Conservation (phyloP, 1,140 invertebrate genomes). For the Caenorhabditis brenneri region DNA sequence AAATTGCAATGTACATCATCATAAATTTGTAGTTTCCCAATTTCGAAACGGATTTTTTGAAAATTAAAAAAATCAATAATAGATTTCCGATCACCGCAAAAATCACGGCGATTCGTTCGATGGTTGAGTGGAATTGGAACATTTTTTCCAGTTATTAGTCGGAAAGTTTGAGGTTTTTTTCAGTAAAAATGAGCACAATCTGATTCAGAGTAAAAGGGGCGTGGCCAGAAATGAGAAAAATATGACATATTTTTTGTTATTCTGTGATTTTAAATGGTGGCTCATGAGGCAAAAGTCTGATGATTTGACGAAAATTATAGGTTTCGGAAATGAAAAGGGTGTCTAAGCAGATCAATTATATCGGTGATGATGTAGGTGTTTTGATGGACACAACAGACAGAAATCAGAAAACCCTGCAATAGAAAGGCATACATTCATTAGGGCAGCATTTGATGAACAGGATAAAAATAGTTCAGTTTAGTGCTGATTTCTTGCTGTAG, state of each 20-base stretch:
- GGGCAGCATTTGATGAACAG: too few relatives aligned
- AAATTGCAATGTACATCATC: not conserved
- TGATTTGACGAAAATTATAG: too few relatives aligned
- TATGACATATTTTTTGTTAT: not conserved
- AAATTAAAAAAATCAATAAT: not conserved
- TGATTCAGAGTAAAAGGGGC: not conserved
- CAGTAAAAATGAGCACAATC: not conserved
- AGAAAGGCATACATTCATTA: too few relatives aligned
- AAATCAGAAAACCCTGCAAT: too few relatives aligned
- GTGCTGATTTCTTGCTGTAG: too few relatives aligned
- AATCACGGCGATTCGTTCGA: not conserved
- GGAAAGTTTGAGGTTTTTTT: not conserved
- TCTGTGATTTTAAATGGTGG: not conserved
- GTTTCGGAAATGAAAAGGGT: too few relatives aligned
- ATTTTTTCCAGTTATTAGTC: not conserved
- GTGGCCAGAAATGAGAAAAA: not conserved
- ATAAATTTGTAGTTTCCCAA: not conserved
- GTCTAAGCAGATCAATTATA: too few relatives aligned
- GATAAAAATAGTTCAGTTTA: too few relatives aligned
- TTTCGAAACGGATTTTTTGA: not conserved
- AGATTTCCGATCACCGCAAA: not conserved
- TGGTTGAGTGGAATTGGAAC: not conserved
- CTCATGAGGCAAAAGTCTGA: too few relatives aligned
- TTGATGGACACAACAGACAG: too few relatives aligned
- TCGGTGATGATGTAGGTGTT: too few relatives aligned